phyloP scores from a whole-genome alignment of 1,140 invertebrate species.

The Gonatopus flavifemur region DNA sequence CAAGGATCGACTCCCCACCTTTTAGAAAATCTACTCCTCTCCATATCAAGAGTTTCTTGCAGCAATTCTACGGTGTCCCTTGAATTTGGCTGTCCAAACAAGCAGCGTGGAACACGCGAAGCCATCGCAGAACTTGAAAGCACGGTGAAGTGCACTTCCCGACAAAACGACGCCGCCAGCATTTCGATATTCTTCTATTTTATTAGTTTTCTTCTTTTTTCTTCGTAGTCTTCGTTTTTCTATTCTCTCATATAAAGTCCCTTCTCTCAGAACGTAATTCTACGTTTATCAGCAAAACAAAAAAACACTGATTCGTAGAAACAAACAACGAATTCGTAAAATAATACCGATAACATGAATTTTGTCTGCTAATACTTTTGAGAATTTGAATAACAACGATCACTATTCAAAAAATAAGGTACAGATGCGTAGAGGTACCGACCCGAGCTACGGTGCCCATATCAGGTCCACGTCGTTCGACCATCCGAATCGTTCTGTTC shows the following conservation, averaged over 20 bases:
- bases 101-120: slow-evolving; percentile 46
- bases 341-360: no score
- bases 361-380: no score
- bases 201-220: no score
- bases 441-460: no score
- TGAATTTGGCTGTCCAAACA: slow-evolving; percentile 47
- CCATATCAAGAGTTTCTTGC: slow-evolving; percentile 46
- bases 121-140: slow-evolving; percentile 37
- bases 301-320: no score
- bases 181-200: slow-evolving; percentile 33
- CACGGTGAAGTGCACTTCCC: slow-evolving; percentile 46
- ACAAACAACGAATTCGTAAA: no score
- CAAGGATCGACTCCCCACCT: slow-evolving; percentile 51
- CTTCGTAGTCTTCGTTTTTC: not conserved
- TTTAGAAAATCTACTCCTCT: slow-evolving; percentile 42
- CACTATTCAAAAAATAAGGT: no score
- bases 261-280: no score
- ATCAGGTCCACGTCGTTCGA: slow-evolving; percentile 18
- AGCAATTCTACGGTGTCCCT: slow-evolving; percentile 48
- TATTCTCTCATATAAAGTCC: slow-evolving; percentile 1
- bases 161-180: slow-evolving; percentile 47
- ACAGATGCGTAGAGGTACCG: no score
- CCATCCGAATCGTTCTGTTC: slow-evolving; percentile 39
- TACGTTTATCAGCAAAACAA: no score
- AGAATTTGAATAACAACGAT: no score